phyloP scores from a whole-genome alignment of 2,888 invertebrate species.

The Acrobasis repandana region DNA sequence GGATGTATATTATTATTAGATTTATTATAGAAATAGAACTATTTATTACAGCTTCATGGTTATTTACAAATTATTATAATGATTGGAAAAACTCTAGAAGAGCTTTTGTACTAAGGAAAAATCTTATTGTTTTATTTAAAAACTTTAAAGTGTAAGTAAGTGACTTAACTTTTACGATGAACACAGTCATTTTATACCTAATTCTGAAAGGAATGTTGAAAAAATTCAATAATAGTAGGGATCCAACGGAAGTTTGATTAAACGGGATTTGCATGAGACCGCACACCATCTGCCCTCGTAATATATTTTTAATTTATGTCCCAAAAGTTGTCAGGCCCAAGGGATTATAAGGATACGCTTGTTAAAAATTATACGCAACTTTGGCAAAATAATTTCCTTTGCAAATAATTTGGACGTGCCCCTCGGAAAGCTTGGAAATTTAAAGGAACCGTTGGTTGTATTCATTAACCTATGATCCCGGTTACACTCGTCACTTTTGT shows the following conservation, averaged over 20 bases:
- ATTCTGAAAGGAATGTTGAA: conserved; percentile 26
- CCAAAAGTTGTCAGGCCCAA: conserved; percentile 62
- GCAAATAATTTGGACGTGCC: conserved; percentile 32
- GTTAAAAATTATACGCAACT: conserved; percentile 56
- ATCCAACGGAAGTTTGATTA: conserved; percentile 63
- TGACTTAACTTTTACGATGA: neutral
- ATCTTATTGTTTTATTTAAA: no score
- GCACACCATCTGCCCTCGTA: conserved; percentile 65
- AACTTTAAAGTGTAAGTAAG: no score
- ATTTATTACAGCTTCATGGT: no score
- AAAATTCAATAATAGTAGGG: conserved; percentile 56
- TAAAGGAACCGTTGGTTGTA: neutral
- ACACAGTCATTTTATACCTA: neutral
- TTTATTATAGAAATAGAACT: no score
- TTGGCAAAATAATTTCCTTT: conserved; percentile 44
- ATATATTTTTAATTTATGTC: conserved; percentile 79
- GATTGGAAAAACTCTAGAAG: no score
- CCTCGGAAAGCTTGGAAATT: conserved; percentile 7
- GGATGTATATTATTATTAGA: no score
- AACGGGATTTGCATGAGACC: conserved; percentile 72
- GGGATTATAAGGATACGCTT: conserved; percentile 47
- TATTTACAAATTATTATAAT: no score
- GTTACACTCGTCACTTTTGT: no score
- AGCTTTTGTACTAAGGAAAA: no score
- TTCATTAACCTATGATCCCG: neutral